A percentile compares a stretch with the other conserved stretches of the same genome.
Conservation (phyloP, 2,888 invertebrate species). For the Eristalis arbustorum region DNA sequence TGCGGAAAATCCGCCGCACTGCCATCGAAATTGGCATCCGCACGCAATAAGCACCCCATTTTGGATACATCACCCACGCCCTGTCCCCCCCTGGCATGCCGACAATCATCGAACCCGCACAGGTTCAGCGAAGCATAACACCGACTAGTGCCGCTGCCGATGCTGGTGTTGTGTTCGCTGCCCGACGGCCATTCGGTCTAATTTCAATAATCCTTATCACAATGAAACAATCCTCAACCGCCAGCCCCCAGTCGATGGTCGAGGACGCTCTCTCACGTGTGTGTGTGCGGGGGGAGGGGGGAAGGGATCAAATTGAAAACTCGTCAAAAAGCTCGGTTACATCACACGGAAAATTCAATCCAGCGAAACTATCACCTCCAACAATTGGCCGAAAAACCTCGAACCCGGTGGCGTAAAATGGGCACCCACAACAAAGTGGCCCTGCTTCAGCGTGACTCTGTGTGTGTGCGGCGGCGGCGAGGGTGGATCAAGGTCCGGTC, state of each 20-base stretch:
- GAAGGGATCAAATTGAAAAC: slow-evolving; percentile 56
- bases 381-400: slow-evolving; percentile 61
- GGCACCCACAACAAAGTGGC: slow-evolving; percentile 14
- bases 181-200: slow-evolving; percentile 40
- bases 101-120: background rate
- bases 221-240: background rate
- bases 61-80: background rate
- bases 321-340: slow-evolving; percentile 62
- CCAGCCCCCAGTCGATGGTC: background rate
- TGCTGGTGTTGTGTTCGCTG: background rate
- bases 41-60: background rate
- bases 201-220: slow-evolving; percentile 64
- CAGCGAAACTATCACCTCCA: slow-evolving; percentile 65
- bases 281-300: too few relatives aligned
- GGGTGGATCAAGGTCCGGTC: background rate
- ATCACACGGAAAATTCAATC: slow-evolving; percentile 66
- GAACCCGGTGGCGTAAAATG: slow-evolving; percentile 38
- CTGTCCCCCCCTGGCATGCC: background rate
- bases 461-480: background rate
- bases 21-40: slow-evolving; percentile 15
- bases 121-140: slow-evolving; percentile 38
- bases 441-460: background rate
- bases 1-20: slow-evolving; percentile 24
- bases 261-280: background rate
- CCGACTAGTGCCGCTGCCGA: background rate